phyloP scores from a whole-genome alignment of 2,797 vertebrate genomes.

The Rallus crepitans region DNA sequence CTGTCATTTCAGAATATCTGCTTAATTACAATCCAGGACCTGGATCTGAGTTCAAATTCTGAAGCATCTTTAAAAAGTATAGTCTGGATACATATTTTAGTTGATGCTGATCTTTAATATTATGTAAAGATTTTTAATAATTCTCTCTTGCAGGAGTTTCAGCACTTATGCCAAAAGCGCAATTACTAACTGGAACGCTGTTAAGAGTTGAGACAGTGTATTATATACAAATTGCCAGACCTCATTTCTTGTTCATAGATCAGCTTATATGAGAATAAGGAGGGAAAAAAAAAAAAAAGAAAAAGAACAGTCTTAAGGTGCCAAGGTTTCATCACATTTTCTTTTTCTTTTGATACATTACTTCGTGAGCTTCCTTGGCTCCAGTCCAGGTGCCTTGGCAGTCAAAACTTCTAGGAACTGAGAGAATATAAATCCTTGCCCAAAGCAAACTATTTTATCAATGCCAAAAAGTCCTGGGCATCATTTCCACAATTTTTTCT shows the following conservation, averaged over 20 bases:
- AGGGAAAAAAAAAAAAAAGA: too few species aligned
- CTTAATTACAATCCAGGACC: background rate
- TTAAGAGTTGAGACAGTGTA: slow-evolving; percentile 7
- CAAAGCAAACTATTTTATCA: slow-evolving; percentile 15
- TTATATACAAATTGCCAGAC: slow-evolving; percentile 36
- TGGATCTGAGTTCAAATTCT: background rate
- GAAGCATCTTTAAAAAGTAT: background rate
- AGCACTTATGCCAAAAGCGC: background rate
- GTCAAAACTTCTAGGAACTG: slow-evolving; percentile 14
- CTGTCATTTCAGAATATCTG: background rate
- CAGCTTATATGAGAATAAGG: slow-evolving; percentile 23
- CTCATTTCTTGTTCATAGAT: slow-evolving; percentile 36
- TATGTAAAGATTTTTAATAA: slow-evolving; percentile 7
- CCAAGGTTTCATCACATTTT: slow-evolving; percentile 33
- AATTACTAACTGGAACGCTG: slow-evolving; percentile 16
- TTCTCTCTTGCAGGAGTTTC: background rate
- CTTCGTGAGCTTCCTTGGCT: background rate
- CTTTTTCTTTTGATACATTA: slow-evolving; percentile 1
- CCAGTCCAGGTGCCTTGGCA: slow-evolving; percentile 12
- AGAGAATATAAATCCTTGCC: background rate
- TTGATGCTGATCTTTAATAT: slow-evolving; percentile 1
- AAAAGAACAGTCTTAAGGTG: background rate
- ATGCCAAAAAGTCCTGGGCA: background rate
- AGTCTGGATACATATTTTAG: background rate
- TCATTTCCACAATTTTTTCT: background rate